These are phyloP conservation scores for Acleris holmiana DNA, from an alignment of 2,888 invertebrate genomes.

Conservation along the genomic window DNA sequence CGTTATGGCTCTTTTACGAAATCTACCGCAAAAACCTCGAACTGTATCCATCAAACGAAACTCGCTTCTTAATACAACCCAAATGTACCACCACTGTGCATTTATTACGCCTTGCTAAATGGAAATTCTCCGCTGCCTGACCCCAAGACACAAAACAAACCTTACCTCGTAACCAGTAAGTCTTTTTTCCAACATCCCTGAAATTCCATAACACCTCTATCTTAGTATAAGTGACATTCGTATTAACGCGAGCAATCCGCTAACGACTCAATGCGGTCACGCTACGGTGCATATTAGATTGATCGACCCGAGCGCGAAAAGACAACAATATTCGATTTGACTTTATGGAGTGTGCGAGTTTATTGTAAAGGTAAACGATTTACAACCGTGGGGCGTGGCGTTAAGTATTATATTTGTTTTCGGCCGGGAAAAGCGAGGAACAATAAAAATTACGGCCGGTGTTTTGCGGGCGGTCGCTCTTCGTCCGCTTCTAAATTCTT, in stretches of 20 bases:
- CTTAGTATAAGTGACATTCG: constrained; percentile 67
- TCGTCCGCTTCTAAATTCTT: constrained; percentile 70
- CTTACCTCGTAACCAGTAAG: constrained; percentile 53
- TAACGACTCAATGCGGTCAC: constrained; percentile 68
- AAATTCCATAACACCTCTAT: constrained; percentile 51
- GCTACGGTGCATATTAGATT: constrained; percentile 74
- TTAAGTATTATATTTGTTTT: constrained; percentile 69
- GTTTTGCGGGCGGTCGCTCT: constrained; percentile 71
- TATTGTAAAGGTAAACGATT: constrained; percentile 56
- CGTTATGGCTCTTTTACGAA: constrained; percentile 57
- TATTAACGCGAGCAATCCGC: constrained; percentile 63
- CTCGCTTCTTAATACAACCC: constrained; percentile 71
- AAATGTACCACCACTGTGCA: constrained; percentile 63
- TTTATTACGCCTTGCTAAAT: constrained; percentile 65
- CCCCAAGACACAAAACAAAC: constrained; percentile 50
- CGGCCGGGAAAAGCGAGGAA: constrained; percentile 56
- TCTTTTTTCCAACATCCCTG: constrained; percentile 53
- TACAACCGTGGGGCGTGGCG: constrained; percentile 57
- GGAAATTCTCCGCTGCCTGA: constrained; percentile 55
- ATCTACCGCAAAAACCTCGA: constrained; percentile 64
- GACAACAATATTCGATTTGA: constrained; percentile 75
- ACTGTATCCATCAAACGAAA: constrained; percentile 73
- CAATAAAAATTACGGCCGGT: constrained; percentile 75
- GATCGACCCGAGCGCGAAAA: constrained; percentile 56
- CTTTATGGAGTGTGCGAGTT: constrained; percentile 61